Conservation (phyloP, 2,113 vertebrate species). For the Amblyopsis rosae region DNA sequence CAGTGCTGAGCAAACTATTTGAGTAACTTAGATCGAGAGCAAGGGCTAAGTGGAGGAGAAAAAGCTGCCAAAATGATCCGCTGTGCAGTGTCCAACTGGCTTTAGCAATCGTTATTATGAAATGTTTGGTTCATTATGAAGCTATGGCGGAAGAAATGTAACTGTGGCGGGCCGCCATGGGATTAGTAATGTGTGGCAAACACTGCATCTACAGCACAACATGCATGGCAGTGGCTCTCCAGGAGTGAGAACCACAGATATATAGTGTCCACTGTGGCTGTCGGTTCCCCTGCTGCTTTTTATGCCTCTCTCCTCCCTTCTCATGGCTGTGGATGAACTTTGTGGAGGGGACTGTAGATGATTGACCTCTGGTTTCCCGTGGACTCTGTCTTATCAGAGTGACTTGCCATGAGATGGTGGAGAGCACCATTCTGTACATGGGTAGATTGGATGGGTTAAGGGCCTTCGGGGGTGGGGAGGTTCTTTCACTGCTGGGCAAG, state of each 20-base stretch:
- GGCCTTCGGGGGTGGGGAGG: conserved; percentile 39
- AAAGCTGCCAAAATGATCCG: too few relatives aligned
- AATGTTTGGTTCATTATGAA: too few relatives aligned
- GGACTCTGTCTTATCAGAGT: conserved; percentile 55
- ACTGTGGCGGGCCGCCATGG: too few relatives aligned
- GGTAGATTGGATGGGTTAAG: conserved; percentile 47
- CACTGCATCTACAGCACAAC: too few relatives aligned
- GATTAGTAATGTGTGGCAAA: too few relatives aligned
- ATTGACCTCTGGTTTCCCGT: conserved; percentile 36
- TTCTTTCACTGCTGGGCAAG: conserved; percentile 47
- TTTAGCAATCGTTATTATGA: too few relatives aligned
- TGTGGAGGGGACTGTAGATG: conserved; percentile 50
- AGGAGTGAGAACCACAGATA: too few relatives aligned
- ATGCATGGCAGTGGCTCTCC: too few relatives aligned
- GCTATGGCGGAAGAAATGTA: too few relatives aligned
- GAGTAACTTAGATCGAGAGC: background rate
- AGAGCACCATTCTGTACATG: conserved; percentile 50
- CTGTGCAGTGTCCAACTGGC: too few relatives aligned
- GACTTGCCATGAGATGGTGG: conserved; percentile 66
- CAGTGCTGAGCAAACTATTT: background rate
- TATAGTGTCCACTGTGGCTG: background rate
- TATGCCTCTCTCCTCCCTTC: background rate
- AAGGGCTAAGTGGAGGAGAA: too few relatives aligned
- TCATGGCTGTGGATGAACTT: conserved; percentile 42
- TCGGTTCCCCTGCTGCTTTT: background rate